Evolutionary conservation across 2,888 invertebrate species (phyloP).

Genomic region (Clepsis dumicolana): DNA sequence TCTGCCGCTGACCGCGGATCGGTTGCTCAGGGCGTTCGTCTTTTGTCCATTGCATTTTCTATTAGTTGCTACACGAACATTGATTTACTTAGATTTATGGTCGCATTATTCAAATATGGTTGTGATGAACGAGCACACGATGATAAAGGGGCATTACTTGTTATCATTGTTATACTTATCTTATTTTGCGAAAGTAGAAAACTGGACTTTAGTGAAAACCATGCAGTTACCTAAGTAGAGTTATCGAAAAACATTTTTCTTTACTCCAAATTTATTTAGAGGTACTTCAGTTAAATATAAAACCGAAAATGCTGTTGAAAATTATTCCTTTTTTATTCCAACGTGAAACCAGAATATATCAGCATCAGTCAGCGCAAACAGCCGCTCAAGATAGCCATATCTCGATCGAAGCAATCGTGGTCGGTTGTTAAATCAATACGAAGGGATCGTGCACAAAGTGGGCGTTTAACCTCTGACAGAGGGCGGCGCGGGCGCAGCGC

Average conservation of each 20-base stretch:
- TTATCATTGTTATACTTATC: neutral
- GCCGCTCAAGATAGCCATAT: constrained; percentile 32
- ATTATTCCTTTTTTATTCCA: constrained; percentile 5
- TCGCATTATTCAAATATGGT: constrained; percentile 11
- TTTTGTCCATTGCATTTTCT: constrained; percentile 30
- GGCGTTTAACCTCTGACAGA: constrained; percentile 44
- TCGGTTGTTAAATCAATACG: constrained; percentile 41
- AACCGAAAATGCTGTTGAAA: neutral
- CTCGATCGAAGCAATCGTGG: constrained; percentile 32
- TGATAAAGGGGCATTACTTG: neutral
- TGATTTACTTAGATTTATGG: constrained; percentile 39
- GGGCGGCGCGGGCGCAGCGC: constrained; percentile 37
- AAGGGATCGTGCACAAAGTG: constrained; percentile 44
- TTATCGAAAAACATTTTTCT: too few relatives aligned
- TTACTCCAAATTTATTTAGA: too few relatives aligned
- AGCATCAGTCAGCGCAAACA: constrained; percentile 26
- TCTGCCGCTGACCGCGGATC: constrained; percentile 34
- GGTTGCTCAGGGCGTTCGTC: constrained; percentile 29
- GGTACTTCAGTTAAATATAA: too few relatives aligned
- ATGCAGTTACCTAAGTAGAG: too few relatives aligned
- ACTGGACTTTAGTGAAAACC: neutral
- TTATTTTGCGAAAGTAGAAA: too few relatives aligned
- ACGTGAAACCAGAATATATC: neutral
- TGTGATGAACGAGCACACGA: constrained; percentile 12
- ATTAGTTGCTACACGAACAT: constrained; percentile 32